phyloP scores from a whole-genome alignment of 2,888 invertebrate species.

The Heliconius ismenius region DNA sequence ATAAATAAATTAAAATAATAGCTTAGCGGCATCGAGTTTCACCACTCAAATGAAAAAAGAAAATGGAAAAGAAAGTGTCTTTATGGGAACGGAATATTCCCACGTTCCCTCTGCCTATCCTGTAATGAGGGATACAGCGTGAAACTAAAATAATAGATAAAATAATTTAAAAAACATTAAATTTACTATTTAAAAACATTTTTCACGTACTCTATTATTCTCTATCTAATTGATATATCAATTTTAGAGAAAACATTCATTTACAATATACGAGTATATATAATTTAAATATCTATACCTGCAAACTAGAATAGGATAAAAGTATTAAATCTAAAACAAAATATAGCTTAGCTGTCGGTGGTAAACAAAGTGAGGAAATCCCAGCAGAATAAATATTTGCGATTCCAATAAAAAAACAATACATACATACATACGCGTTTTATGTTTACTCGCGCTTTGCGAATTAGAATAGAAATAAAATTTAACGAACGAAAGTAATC shows the following conservation, averaged over 20 bases:
- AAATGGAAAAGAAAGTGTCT: background rate
- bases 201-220: no score
- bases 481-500: conserved; percentile 20
- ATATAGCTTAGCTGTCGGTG: background rate
- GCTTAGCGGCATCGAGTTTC: no score
- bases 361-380: conserved; percentile 17
- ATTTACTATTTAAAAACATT: no score
- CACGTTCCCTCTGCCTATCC: background rate
- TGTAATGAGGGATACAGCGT: background rate
- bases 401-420: conserved; percentile 14
- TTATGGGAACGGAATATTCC: background rate
- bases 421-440: conserved; percentile 11
- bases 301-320: background rate
- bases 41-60: background rate
- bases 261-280: no score
- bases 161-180: background rate
- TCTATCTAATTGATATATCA: no score
- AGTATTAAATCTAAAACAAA: conserved; percentile 2
- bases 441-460: conserved; percentile 12
- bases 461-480: conserved; percentile 18
- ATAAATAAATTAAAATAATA: no score
- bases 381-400: background rate
- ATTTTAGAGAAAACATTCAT: no score
- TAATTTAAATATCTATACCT: background rate
- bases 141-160: background rate